These are phyloP conservation scores for Dynastes tityus DNA, from an alignment of 2,888 invertebrate genomes.

Conservation along the genomic window DNA sequence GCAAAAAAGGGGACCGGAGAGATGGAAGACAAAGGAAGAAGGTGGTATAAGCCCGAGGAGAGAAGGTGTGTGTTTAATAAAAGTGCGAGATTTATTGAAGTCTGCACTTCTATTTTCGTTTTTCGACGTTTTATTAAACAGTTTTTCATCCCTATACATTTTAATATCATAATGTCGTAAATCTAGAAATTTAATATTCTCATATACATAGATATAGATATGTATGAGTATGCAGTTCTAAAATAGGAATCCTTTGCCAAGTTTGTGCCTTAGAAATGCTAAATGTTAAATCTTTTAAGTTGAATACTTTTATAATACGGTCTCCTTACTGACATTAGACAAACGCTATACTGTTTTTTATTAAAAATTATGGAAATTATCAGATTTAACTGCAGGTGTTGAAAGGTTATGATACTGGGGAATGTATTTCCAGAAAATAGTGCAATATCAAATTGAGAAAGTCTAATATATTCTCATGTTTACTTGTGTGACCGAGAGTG, in stretches of 20 bases:
- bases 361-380: too few species aligned
- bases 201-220: slow-evolving; percentile 15
- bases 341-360: too few species aligned
- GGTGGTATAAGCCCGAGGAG: not conserved
- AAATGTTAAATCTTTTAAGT: too few species aligned
- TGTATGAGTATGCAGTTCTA: not conserved
- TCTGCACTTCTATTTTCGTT: slow-evolving; percentile 41
- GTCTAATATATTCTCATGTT: too few species aligned
- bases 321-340: too few species aligned
- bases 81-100: slow-evolving; percentile 45
- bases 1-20: slow-evolving; percentile 3
- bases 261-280: too few species aligned
- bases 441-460: too few species aligned
- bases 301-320: too few species aligned
- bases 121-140: slow-evolving; percentile 48
- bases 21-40: slow-evolving; percentile 21
- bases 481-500: too few species aligned
- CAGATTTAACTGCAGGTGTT: too few species aligned
- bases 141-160: slow-evolving; percentile 49
- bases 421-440: too few species aligned
- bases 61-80: slow-evolving; percentile 43
- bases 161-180: slow-evolving; percentile 51
- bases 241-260: not conserved
- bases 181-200: slow-evolving; percentile 52
- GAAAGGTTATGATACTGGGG: too few species aligned